phyloP scores from a whole-genome alignment of 2,797 vertebrate genomes.

The Tympanoctomys barrerae region DNA sequence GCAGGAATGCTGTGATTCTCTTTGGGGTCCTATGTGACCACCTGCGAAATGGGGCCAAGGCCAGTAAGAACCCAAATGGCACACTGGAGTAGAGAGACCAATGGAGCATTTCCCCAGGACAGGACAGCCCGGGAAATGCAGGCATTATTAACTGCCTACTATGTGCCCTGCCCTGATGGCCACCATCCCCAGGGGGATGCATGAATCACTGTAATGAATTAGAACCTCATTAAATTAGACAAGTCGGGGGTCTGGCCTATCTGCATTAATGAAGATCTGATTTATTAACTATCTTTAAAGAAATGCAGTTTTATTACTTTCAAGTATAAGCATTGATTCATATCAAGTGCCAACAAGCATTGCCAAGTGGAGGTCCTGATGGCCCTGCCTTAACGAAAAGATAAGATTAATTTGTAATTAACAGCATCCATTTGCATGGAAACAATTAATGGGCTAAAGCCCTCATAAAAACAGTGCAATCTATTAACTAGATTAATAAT shows the following conservation, averaged over 20 bases:
- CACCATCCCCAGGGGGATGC: constrained; percentile 62
- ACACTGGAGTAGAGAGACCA: not conserved
- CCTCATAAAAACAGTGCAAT: constrained; percentile 84
- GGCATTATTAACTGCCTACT: constrained; percentile 84
- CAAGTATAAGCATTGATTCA: constrained; percentile 83
- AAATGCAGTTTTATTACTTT: constrained; percentile 85
- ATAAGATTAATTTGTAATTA: constrained; percentile 87
- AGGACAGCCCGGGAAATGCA: constrained; percentile 47
- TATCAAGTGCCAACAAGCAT: constrained; percentile 83
- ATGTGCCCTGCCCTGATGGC: constrained; percentile 79
- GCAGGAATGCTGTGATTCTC: not conserved
- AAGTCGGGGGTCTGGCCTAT: constrained; percentile 83
- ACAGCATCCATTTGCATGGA: constrained; percentile 82
- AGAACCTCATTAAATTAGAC: constrained; percentile 84
- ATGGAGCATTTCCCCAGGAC: not conserved
- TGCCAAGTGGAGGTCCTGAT: constrained; percentile 83
- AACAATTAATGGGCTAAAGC: constrained; percentile 85
- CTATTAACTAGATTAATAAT: constrained; percentile 85
- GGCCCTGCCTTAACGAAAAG: constrained; percentile 82
- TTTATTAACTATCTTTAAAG: constrained; percentile 86
- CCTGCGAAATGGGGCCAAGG: not conserved
- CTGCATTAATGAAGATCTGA: constrained; percentile 86
- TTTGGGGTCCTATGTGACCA: not conserved
- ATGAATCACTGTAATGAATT: constrained; percentile 84
- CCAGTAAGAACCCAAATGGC: not conserved